These are phyloP conservation scores for Etheostoma cragini DNA, from an alignment of 2,113 vertebrate species.

Conservation along the genomic window DNA sequence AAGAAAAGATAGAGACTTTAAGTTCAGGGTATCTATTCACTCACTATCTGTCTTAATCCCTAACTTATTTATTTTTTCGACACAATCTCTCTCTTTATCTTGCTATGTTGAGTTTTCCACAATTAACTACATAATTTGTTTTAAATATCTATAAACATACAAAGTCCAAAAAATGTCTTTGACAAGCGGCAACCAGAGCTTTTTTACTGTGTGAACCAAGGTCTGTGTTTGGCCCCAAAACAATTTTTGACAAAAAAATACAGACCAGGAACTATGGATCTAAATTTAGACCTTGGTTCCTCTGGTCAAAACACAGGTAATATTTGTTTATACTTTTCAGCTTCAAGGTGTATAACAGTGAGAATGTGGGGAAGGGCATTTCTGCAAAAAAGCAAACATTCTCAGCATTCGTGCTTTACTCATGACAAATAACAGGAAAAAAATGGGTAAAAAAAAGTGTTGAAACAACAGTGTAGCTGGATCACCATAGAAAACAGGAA, in stretches of 20 bases:
- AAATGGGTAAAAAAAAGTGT: not conserved
- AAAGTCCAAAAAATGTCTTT: no score
- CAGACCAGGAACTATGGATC: not conserved
- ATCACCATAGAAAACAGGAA: constrained; percentile 42
- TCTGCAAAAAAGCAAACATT: not conserved
- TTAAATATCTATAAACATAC: no score
- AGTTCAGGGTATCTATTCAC: no score
- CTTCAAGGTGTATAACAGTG: not conserved
- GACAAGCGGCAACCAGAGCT: no score
- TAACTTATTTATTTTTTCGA: no score
- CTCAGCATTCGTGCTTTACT: not conserved
- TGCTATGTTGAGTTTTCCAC: no score
- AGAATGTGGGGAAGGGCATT: not conserved
- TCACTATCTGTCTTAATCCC: no score
- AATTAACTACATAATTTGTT: no score
- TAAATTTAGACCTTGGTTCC: constrained; percentile 14
- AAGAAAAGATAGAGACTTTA: no score
- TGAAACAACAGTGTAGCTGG: constrained; percentile 31
- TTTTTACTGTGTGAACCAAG: no score
- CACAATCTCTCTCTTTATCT: no score
- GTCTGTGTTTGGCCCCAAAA: no score
- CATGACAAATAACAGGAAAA: not conserved
- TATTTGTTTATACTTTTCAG: not conserved
- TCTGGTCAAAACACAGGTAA: constrained; percentile 20
- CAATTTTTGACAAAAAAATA: not conserved